A percentile compares a stretch with the other conserved stretches of the same genome.
Evolutionary conservation across 2,797 vertebrate species (phyloP).

Genomic region (Pantherophis vulpinus): DNA sequence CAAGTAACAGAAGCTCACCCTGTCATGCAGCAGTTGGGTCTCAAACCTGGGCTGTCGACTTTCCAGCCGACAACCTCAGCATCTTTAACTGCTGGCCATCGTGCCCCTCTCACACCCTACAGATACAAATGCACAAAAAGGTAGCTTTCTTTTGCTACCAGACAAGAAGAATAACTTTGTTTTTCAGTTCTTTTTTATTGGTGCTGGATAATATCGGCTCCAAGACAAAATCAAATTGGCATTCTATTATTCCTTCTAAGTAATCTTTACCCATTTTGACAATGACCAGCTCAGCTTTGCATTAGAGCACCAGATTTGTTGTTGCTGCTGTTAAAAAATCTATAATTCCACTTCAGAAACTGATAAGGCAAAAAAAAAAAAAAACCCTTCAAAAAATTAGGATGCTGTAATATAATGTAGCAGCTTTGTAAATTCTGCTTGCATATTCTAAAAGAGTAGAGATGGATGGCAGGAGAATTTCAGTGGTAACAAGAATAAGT

Average conservation of each 20-base stretch:
- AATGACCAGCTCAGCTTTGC: neutral
- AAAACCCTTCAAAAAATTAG: neutral
- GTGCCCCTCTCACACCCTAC: neutral
- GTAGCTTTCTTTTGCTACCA: neutral
- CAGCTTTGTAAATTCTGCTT: neutral
- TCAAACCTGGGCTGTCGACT: neutral
- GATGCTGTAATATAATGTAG: neutral
- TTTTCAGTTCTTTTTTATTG: neutral
- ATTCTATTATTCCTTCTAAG: neutral
- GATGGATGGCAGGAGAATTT: neutral
- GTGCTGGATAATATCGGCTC: slow-evolving; percentile 12
- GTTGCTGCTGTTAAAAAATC: neutral
- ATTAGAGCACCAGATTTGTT: neutral
- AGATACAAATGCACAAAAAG: neutral
- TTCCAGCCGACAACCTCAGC: neutral
- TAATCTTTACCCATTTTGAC: slow-evolving; percentile 20
- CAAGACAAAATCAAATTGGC: slow-evolving; percentile 10
- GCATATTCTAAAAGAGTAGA: neutral
- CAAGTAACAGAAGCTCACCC: neutral
- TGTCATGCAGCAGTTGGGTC: neutral
- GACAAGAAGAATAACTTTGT: neutral
- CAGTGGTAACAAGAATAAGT: neutral
- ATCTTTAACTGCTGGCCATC: neutral
- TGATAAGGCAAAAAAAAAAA: neutral
- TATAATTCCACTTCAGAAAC: neutral